phyloP scores from a whole-genome alignment of 1,140 invertebrate species.

The Octopus bimaculoides region DNA sequence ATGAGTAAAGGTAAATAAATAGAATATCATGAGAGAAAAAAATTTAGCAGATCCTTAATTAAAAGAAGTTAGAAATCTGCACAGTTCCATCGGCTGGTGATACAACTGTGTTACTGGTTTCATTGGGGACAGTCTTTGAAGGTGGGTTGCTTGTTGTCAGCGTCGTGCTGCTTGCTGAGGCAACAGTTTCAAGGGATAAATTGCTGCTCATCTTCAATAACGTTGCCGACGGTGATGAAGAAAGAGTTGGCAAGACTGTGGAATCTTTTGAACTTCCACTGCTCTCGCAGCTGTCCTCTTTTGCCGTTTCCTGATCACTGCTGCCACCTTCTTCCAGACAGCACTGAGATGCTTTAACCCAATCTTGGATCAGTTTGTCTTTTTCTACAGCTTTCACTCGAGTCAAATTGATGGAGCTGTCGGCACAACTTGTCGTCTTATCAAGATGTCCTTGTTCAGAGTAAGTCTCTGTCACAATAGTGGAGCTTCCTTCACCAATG shows the following conservation, averaged over 20 bases:
- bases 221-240: not conserved
- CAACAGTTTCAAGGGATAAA: not conserved
- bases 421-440: conserved; percentile 21
- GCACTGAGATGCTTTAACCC: conserved; percentile 29
- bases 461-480: conserved; percentile 21
- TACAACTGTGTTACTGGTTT: no score
- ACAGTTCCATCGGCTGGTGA: no score
- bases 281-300: not conserved
- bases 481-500: conserved; percentile 37
- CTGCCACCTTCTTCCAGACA: conserved; percentile 15
- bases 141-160: no score
- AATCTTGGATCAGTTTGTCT: conserved; percentile 29
- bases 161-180: no score
- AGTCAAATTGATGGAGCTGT: conserved; percentile 23
- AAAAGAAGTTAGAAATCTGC: no score
- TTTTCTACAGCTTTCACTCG: conserved; percentile 30
- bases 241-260: not conserved
- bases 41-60: no score
- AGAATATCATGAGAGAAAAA: no score
- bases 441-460: conserved; percentile 19
- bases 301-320: not conserved
- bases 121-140: no score
- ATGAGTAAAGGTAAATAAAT: no score
- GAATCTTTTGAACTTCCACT: not conserved
- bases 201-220: not conserved